Base-by-base conservation (phyloP, 1,140 invertebrate species). In the Drosophila ambigua region DNA sequence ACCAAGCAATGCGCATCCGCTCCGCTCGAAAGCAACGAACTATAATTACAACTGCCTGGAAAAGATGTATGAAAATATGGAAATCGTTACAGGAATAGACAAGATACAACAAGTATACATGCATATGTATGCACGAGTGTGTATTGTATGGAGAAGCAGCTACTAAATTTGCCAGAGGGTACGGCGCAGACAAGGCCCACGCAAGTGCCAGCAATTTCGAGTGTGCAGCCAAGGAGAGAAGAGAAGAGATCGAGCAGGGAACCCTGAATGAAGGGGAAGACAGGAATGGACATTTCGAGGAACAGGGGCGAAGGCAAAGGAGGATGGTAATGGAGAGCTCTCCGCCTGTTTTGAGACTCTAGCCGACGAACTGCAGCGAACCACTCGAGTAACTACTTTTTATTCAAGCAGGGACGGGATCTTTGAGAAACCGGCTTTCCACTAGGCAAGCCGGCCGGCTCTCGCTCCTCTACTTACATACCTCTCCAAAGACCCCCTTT, bases 401-500 rank as follows among this genome's bases (percentile, higher is more conserved):
- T 15, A 43, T 69, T 64, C 66, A 69, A 43, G 64, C 66, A 69
- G 66, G 66, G 62, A 52, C 35, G 50, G 26, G 51, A 67, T 68
- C 64, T 69, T 35, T 69, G 44, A 5, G 63, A 79, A 83, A 83
- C 79, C 79, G 79, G 79, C 79, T 83, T 69, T 52, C 53, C 58
- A 65, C 58, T 65, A 78, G 64, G 55, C 69, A 69, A 69, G 66
- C 66, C 66, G 64, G 62, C 66, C 66, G 66, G 63, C 66, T 68
- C 24, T 28, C 9, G 43, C 49, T 15, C 50, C 50, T 28, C 35
- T 5, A 39, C 63, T 39, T 11, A 68, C 15, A 11, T 20, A 39
- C 65, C 64, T 24, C 39, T 13, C 31, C 48, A 52, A 28, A 67
- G 39, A 16, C 62, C 64, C 48, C 41, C 53, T 44, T 35, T 39